phyloP scores from a whole-genome alignment of 2,888 invertebrate genomes.

The Cryptosula pallasiana region DNA sequence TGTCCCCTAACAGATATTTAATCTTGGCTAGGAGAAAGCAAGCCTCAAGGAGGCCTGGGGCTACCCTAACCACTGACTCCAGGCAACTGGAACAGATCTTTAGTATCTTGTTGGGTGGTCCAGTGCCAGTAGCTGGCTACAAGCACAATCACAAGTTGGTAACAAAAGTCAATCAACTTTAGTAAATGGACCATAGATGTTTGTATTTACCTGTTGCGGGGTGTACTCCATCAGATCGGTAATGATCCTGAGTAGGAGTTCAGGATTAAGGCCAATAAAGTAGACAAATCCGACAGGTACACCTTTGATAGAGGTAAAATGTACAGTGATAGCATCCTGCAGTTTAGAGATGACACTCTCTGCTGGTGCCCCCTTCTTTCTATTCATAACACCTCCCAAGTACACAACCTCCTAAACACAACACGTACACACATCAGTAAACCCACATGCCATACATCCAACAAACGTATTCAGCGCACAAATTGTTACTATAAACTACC shows the following conservation, averaged over 20 bases:
- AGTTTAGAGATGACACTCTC: slow-evolving; percentile 48
- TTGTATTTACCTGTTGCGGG: slow-evolving; percentile 52
- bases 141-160: slow-evolving; percentile 22
- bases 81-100: slow-evolving; percentile 64
- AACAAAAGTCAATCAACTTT: too few relatives aligned
- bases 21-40: slow-evolving; percentile 69
- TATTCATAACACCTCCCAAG: slow-evolving; percentile 51
- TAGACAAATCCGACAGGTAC: slow-evolving; percentile 71
- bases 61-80: slow-evolving; percentile 68
- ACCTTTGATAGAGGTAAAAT: slow-evolving; percentile 52
- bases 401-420: slow-evolving; percentile 49
- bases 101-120: slow-evolving; percentile 55
- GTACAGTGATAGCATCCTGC: slow-evolving; percentile 47
- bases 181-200: too few relatives aligned
- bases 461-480: not conserved
- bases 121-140: slow-evolving; percentile 63
- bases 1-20: slow-evolving; percentile 72
- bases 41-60: slow-evolving; percentile 69
- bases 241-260: slow-evolving; percentile 74
- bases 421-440: too few relatives aligned
- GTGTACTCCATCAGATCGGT: slow-evolving; percentile 69
- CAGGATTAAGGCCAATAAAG: slow-evolving; percentile 72
- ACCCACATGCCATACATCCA: not conserved
- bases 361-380: slow-evolving; percentile 44
- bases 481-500: slow-evolving; percentile 53